Percentiles rank a stretch among this genome's conserved stretches.
Conservation (phyloP, 1,140 invertebrate species). For the Drosophila insularis region DNA sequence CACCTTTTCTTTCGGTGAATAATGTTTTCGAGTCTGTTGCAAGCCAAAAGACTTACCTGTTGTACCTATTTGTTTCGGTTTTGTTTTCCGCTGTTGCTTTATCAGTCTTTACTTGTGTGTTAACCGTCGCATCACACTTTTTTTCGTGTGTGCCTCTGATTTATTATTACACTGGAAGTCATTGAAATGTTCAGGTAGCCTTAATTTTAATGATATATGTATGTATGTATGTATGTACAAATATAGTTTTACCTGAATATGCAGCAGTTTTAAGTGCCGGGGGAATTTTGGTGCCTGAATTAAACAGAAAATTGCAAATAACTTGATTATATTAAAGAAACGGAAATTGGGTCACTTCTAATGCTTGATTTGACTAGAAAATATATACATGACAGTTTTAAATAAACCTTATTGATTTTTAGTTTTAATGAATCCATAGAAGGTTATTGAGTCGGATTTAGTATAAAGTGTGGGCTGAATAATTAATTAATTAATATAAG, state of each 20-base stretch:
- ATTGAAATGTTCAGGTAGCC: constrained; percentile 78
- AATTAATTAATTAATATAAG: too few species aligned
- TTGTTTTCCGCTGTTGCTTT: constrained; percentile 42
- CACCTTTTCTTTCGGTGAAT: constrained; percentile 45
- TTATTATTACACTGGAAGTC: constrained; percentile 75
- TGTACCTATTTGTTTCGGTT: constrained; percentile 11
- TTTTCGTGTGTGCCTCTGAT: constrained; percentile 39
- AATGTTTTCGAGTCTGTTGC: constrained; percentile 30
- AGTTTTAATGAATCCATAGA: too few species aligned
- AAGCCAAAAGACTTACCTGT: constrained; percentile 8
- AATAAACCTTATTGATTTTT: too few species aligned
- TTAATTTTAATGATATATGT: constrained; percentile 64
- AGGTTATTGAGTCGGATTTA: too few species aligned
- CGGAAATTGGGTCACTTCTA: not conserved
- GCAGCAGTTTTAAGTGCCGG: constrained; percentile 9
- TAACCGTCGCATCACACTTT: constrained; percentile 5
- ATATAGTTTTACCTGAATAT: not conserved
- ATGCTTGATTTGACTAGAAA: too few species aligned
- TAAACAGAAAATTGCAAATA: constrained; percentile 20
- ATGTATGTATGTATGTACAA: not conserved
- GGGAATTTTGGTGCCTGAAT: constrained; percentile 33
- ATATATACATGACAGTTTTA: too few species aligned
- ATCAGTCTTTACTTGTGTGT: constrained; percentile 37
- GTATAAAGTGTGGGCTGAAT: too few species aligned
- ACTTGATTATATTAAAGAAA: not conserved